Evolutionary conservation across 2,797 vertebrate species (phyloP), one percentile per base, ranked within the genome.

Genomic region (Parauchenoglanis punctatus): DNA sequence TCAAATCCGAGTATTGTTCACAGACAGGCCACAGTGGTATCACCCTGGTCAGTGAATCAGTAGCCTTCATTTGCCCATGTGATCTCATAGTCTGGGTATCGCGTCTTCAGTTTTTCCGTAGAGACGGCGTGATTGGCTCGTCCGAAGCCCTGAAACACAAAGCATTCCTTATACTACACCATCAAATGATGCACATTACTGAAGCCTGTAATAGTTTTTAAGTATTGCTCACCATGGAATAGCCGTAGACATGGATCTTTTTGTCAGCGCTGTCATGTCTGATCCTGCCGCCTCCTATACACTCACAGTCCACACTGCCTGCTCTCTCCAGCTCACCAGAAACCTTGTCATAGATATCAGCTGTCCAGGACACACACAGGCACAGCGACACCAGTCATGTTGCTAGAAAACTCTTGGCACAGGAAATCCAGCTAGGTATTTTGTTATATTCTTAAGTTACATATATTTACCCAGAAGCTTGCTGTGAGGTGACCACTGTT

Each of bases 31-130:
- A 23, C 54, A 2, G 13, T 67, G 10, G n/a, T 17, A 18, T 23
- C 73, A 44, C 20, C 23, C 1, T 83, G 20, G 77, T 7, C 75
- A n/a, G 11, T 20, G 20, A n/a, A 25, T 98, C 94, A 99, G 92
- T 99, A 99, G 81, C 98, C 98, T 40, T 99, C 98, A 0, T 99
- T 96, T 0, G 95, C 94, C 98, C 98, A 99, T 77, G 97, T 98
- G 92, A 99, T 94, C 89, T 97, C 95, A 0, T 97, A 99, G 91
- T 97, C 96, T 0, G 97, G 97, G 85, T 98, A 99, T 56, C 87
- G 81, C 0, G 92, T 93, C 93, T 97, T 97, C 92, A 99, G 94
- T 89, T 98, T 97, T 93, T 98, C 96, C 0, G 96, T 97, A 0
- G 97, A 92, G 59, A 97, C 88, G 0, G 96, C 94, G 4, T 99